A percentile compares a stretch with the other conserved stretches of the same genome.
Conservation (phyloP, 2,113 vertebrate species). For the Gambusia affinis region DNA sequence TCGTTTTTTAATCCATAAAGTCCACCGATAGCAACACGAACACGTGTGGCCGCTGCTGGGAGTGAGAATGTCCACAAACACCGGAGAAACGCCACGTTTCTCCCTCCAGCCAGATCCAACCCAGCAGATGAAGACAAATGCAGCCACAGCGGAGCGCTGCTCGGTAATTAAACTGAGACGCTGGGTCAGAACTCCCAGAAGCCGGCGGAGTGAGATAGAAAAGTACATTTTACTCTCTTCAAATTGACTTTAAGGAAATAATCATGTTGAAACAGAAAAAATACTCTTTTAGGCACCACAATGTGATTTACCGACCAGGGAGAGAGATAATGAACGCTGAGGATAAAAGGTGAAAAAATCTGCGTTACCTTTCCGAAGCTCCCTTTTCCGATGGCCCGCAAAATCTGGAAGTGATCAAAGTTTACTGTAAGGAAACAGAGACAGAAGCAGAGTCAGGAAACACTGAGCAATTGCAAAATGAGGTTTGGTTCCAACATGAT, state of each 20-base stretch:
- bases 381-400: conserved; percentile 83
- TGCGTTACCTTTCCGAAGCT: conserved; percentile 83
- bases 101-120: conserved; percentile 2
- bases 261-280: conserved; percentile 40
- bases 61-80: conserved; percentile 4
- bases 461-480: background rate
- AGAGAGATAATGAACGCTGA: conserved; percentile 22
- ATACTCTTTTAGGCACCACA: conserved; percentile 32
- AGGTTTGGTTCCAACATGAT: background rate
- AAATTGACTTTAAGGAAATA: conserved; percentile 28
- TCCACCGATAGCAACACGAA: background rate
- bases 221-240: conserved; percentile 40
- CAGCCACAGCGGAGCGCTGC: conserved; percentile 16
- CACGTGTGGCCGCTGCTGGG: conserved; percentile 2
- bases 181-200: conserved; percentile 51
- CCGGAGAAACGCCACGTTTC: background rate
- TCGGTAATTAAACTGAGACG: conserved; percentile 59
- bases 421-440: conserved; percentile 72
- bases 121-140: conserved; percentile 25
- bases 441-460: background rate
- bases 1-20: background rate
- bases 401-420: conserved; percentile 86
- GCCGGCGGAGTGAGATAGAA: conserved; percentile 37
- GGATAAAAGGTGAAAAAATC: conserved; percentile 36
- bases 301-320: conserved; percentile 50